These are phyloP conservation scores for Globodera rostochiensis DNA, from an alignment of 1,140 invertebrate species.

Conservation along the genomic window DNA sequence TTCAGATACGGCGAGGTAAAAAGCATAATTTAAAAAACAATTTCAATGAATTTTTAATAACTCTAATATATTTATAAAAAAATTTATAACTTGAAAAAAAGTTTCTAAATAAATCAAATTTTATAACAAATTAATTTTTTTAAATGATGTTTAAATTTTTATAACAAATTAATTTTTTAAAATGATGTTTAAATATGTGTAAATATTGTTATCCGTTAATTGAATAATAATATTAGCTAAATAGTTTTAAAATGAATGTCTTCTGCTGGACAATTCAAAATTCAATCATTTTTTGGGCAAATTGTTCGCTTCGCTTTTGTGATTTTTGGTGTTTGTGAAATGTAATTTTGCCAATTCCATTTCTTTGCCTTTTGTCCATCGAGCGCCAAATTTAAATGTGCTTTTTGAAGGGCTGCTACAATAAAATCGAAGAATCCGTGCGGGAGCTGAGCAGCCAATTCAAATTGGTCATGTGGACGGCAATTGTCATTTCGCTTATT, in stretches of 20 bases:
- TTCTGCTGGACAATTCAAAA: too few relatives aligned
- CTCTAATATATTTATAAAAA: too few relatives aligned
- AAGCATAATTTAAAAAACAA: conserved; percentile 30
- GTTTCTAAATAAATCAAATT: too few relatives aligned
- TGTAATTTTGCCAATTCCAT: background rate
- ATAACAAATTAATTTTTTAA: too few relatives aligned
- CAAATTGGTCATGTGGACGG: conserved; percentile 64
- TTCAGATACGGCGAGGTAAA: conserved; percentile 59
- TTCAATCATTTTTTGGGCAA: too few relatives aligned
- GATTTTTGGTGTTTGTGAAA: conserved; percentile 29
- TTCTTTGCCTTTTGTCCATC: conserved; percentile 10
- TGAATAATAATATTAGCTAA: background rate
- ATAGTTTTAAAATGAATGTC: conserved; percentile 1
- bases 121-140: too few relatives aligned
- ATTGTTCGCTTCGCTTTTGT: background rate
- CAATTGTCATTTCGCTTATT: conserved; percentile 58
- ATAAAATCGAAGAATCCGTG: conserved; percentile 57
- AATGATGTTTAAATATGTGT: background rate
- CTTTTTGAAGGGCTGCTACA: conserved; percentile 56
- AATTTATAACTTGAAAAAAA: too few relatives aligned
- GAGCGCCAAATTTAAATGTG: background rate
- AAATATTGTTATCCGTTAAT: conserved; percentile 24
- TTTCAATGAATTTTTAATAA: too few relatives aligned
- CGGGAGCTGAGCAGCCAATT: conserved; percentile 53
- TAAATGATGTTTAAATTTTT: too few relatives aligned